Evolutionary conservation across 2,888 invertebrate genomes (phyloP).

Genomic region (Drosophila imparisetae): DNA sequence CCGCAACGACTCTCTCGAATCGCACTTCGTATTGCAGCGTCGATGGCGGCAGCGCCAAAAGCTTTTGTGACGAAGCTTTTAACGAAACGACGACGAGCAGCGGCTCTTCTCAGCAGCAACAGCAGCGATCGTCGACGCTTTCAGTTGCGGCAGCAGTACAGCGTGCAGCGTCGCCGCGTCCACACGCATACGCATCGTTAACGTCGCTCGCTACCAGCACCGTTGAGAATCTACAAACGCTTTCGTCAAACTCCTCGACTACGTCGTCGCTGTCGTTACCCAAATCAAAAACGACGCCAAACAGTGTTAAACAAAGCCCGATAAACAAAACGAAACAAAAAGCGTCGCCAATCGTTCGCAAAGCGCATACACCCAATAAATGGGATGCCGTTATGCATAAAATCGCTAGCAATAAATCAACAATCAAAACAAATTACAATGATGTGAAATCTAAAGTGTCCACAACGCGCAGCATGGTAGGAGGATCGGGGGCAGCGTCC

Average conservation of each 20-base stretch:
- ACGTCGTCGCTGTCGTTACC: constrained; percentile 45
- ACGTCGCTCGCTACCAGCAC: constrained; percentile 69
- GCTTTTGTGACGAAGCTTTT: constrained; percentile 83
- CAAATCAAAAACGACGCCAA: constrained; percentile 44
- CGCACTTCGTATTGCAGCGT: constrained; percentile 83
- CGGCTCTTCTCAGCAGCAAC: constrained; percentile 28
- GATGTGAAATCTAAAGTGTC: constrained; percentile 95
- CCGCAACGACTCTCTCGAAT: constrained; percentile 82
- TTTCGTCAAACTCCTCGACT: constrained; percentile 51
- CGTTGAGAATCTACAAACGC: constrained; percentile 56
- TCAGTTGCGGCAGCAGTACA: constrained; percentile 70
- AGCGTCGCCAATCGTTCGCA: constrained; percentile 57
- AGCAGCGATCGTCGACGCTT: constrained; percentile 48
- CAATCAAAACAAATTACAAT: constrained; percentile 89
- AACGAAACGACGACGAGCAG: constrained; percentile 26
- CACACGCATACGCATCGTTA: constrained; percentile 77
- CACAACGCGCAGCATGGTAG: constrained; percentile 80
- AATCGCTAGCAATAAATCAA: constrained; percentile 88
- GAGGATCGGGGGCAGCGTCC: constrained; percentile 5
- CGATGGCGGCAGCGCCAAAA: constrained; percentile 79
- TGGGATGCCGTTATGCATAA: constrained; percentile 95
- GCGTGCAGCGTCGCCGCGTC: constrained; percentile 81
- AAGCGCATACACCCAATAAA: constrained; percentile 85
- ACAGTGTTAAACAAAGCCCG: constrained; percentile 31
- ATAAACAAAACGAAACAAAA: constrained; percentile 17